phyloP scores from a whole-genome alignment of 1,140 invertebrate species.

The Procambarus virginalis region DNA sequence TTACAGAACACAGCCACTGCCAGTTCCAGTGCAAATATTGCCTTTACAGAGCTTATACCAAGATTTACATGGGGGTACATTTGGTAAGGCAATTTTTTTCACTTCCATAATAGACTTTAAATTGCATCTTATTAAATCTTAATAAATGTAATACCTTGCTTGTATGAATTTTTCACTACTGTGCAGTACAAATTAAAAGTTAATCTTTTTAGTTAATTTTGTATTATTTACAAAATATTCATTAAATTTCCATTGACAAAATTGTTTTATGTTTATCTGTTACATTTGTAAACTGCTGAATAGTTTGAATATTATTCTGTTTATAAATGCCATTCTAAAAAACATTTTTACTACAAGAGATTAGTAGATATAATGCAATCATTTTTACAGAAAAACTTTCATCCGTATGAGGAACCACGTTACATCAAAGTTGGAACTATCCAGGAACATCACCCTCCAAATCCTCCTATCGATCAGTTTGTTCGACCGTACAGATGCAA shows the following conservation, averaged over 20 bases:
- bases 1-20: slow-evolving; percentile 76
- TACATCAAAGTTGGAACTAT: slow-evolving; percentile 68
- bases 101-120: not conserved
- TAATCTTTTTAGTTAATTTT: no score
- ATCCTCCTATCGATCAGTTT: slow-evolving; percentile 68
- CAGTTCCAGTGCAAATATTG: slow-evolving; percentile 78
- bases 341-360: no score
- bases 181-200: no score
- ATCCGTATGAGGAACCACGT: slow-evolving; percentile 66
- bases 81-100: slow-evolving; percentile 72
- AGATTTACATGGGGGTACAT: slow-evolving; percentile 78
- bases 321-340: no score
- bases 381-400: slow-evolving; percentile 67
- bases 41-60: slow-evolving; percentile 77
- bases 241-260: no score
- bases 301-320: no score
- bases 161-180: no score
- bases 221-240: no score
- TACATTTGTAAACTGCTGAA: no score
- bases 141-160: no score
- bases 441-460: slow-evolving; percentile 46
- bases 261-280: no score
- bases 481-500: slow-evolving; percentile 65
- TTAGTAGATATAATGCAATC: not conserved
- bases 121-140: no score